Evolutionary conservation across 2,113 vertebrate species (phyloP).

Genomic region (Scortum barcoo): DNA sequence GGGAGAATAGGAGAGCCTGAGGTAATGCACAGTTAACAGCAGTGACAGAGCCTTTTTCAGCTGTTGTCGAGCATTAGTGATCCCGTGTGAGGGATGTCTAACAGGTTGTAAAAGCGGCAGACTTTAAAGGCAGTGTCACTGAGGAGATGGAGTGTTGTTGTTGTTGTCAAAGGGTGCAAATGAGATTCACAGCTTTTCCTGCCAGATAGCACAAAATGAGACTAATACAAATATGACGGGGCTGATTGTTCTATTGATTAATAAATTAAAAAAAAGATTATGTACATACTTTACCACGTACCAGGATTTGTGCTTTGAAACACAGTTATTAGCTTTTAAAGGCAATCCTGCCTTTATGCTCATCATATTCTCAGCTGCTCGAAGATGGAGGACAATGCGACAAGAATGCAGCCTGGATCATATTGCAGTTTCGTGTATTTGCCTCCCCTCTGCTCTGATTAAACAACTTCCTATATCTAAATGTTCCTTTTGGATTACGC

Average conservation of each 20-base stretch:
- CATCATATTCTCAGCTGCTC: neutral
- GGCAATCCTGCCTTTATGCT: neutral
- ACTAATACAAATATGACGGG: neutral
- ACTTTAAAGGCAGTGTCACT: conserved; percentile 30
- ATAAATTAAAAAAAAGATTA: neutral
- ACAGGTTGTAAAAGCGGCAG: conserved; percentile 32
- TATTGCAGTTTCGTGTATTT: too few species aligned
- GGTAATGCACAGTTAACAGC: conserved; percentile 58
- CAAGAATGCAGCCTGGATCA: neutral
- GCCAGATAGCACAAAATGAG: neutral
- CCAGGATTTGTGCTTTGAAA: neutral
- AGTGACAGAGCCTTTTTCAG: conserved; percentile 37
- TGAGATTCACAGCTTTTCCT: neutral
- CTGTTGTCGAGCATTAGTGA: conserved; percentile 39
- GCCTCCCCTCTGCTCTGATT: neutral
- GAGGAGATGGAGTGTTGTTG: conserved; percentile 24
- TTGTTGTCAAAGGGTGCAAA: neutral
- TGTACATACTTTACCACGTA: neutral
- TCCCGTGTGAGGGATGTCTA: conserved; percentile 32
- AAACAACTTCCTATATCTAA: neutral
- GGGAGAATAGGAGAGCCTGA: neutral
- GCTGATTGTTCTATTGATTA: neutral
- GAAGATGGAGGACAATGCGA: neutral
- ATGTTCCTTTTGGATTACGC: too few species aligned
- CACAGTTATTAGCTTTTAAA: neutral